Evolutionary conservation across 2,797 vertebrate species (phyloP), one percentile per base, ranked within the genome.

Genomic region (Enteromius viviparus): DNA sequence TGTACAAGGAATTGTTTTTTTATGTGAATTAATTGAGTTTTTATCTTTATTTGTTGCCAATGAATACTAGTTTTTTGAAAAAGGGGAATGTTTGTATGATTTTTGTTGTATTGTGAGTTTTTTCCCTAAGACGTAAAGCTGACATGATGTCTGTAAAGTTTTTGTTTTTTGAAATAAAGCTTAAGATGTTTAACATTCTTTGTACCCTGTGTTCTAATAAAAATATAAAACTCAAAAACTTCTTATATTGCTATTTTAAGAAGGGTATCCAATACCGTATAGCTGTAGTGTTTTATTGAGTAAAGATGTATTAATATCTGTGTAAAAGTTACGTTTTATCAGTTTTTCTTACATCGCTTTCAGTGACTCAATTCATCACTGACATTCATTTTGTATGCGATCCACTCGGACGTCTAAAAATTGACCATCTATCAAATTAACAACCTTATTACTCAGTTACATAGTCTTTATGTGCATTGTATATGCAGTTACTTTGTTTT

Each of bases 101-200:
- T 45, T 70, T 51, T 74, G 49, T 37, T 76, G 19, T n/a, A 32
- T 75, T 83, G 49, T 15, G 55, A 34, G 40, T 47, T 58, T 58
- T 45, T 45, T 3, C 2, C 26, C 37, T 55, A 70, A 77, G 78
- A 68, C 17, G n/a, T 14, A 76, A 60, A 65, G 32, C 69, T 70
- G 34, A 83, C 49, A 77, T 62, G 75, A 21, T 64, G 55, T 74
- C 62, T 87, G 71, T 80, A 82, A 82, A 86, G 49, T 85, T 82
- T 74, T 70, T 26, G 2, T 47, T 70, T 58, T 60, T 51, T 72
- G 68, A 69, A 69, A 42, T 19, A 75, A 74, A 55, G 71, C 47
- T 17, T 45, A 81, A 62, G 3, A 64, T 77, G 40, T 75, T 51
- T 72, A 37, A 82, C 49, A 76, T 84, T 85, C 19, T 47, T 78